These are phyloP conservation scores for Addax nasomaculatus DNA, from an alignment of 2,113 vertebrate species.

Conservation along the genomic window DNA sequence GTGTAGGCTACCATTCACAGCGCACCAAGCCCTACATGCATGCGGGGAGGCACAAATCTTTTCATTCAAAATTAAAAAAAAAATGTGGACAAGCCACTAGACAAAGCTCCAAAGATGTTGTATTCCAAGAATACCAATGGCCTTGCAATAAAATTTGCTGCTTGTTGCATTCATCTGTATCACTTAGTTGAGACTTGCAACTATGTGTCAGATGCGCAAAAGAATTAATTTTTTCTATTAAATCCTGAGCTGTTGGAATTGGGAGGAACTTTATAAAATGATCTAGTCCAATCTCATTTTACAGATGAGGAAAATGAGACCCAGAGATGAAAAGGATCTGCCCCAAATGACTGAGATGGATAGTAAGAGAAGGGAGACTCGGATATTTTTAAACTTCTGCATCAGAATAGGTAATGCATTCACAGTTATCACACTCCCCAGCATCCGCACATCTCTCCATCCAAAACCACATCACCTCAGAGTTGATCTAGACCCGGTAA, in stretches of 20 bases:
- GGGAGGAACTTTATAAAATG: not conserved
- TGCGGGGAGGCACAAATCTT: conserved; percentile 52
- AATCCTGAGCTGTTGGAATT: not conserved
- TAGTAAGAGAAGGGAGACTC: not conserved
- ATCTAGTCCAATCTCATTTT: not conserved
- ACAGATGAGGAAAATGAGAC: not conserved
- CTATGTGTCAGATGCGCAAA: not conserved
- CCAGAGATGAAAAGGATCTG: not conserved
- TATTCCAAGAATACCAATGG: not conserved
- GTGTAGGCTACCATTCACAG: conserved; percentile 65
- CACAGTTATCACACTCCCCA: rapidly evolving
- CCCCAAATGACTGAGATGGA: not conserved
- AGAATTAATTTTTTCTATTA: not conserved
- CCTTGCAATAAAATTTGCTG: not conserved
- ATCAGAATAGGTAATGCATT: not conserved
- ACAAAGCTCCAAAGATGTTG: conserved; percentile 27
- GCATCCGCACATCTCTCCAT: not conserved
- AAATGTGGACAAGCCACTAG: not conserved
- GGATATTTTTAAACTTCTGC: not conserved
- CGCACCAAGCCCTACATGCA: not conserved
- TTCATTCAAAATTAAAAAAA: conserved; percentile 5
- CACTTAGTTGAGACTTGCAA: not conserved
- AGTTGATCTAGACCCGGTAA: not conserved
- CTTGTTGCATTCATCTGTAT: not conserved
- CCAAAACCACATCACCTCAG: not conserved